A percentile compares a stretch with the other conserved stretches of the same genome.
phyloP scores from a whole-genome alignment of 2,797 vertebrate genomes.

The Hozukius guyotensis region DNA sequence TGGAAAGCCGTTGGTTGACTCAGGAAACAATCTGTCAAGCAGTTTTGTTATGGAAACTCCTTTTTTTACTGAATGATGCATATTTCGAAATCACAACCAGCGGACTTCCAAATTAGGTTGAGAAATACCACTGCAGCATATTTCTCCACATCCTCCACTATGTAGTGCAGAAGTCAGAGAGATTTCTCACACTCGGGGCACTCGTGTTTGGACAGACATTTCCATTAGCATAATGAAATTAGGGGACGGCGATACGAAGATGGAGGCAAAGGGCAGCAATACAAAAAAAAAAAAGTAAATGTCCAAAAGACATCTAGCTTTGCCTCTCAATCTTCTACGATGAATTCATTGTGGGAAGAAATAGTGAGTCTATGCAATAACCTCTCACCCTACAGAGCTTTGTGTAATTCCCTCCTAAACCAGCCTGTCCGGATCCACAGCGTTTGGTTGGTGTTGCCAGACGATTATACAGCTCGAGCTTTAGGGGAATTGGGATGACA shows the following conservation, averaged over 20 bases:
- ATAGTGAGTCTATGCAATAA: neutral
- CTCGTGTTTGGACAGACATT: slow-evolving; percentile 1
- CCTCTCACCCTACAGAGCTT: neutral
- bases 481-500: slow-evolving; percentile 28
- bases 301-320: neutral
- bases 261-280: neutral
- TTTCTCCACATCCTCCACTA: slow-evolving; percentile 2
- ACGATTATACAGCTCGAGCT: neutral
- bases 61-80: slow-evolving; percentile 18
- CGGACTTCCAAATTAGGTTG: slow-evolving; percentile 24
- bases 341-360: neutral
- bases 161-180: neutral
- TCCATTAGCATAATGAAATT: slow-evolving; percentile 44
- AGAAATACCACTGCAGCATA: slow-evolving; percentile 16
- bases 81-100: slow-evolving; percentile 28
- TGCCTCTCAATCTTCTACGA: neutral
- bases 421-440: slow-evolving; percentile 18
- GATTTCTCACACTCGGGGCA: neutral
- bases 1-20: neutral
- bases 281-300: neutral
- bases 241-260: neutral
- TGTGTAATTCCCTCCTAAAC: slow-evolving; percentile 15
- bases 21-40: slow-evolving; percentile 23
- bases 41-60: neutral
- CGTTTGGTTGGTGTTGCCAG: neutral